A percentile compares a stretch with the other conserved stretches of the same genome.
Evolutionary conservation across 2,888 invertebrate species (phyloP).

Genomic region (Rhimphoctona megacephalus): DNA sequence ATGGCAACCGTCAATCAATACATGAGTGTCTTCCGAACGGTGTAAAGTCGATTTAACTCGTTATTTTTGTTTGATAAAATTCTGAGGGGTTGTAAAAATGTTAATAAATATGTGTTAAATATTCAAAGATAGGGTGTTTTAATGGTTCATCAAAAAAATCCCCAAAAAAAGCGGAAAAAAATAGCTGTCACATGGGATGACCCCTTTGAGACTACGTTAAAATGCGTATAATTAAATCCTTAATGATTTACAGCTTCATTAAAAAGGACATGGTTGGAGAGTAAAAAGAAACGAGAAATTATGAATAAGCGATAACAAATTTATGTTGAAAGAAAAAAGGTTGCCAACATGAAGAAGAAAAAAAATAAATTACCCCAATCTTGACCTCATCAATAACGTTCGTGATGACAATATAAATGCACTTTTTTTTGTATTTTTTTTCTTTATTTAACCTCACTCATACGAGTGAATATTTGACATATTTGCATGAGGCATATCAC

Average conservation of each 20-base stretch:
- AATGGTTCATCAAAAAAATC: too few species aligned
- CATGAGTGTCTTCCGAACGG: too few species aligned
- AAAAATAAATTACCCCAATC: not conserved
- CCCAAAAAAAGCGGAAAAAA: too few species aligned
- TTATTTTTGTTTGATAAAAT: too few species aligned
- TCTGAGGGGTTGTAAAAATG: too few species aligned
- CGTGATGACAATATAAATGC: slow-evolving; percentile 32
- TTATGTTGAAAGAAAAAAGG: not conserved
- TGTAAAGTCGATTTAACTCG: too few species aligned
- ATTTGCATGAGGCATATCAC: slow-evolving; percentile 37
- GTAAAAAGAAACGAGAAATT: not conserved
- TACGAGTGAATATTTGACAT: slow-evolving; percentile 25
- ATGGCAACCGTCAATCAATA: too few species aligned
- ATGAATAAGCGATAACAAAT: not conserved
- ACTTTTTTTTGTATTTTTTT: slow-evolving; percentile 10
- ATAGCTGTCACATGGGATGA: too few species aligned
- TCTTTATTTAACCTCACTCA: not conserved
- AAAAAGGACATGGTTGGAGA: not conserved
- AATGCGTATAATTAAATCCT: not conserved
- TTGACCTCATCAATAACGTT: not conserved
- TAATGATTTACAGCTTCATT: not conserved
- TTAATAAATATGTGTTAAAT: too few species aligned
- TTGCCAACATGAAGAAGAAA: not conserved
- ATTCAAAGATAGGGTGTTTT: too few species aligned
- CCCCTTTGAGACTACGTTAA: not conserved